These are phyloP conservation scores for Umimayanthus kanabou DNA, from an alignment of 92 coral and sea anemone genomes.

Conservation along the genomic window DNA sequence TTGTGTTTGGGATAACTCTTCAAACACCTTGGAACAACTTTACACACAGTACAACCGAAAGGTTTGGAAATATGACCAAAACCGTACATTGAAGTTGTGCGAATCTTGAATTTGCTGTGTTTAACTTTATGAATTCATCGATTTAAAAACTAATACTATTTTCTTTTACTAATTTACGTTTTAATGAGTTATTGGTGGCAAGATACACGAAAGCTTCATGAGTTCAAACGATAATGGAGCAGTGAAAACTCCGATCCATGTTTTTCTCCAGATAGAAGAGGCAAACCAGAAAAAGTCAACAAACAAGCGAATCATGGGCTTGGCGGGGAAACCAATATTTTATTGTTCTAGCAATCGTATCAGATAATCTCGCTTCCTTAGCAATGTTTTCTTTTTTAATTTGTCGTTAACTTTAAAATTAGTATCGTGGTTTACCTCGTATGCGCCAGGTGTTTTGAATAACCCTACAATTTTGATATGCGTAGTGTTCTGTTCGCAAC, in stretches of 20 bases:
- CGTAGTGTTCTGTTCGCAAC: neutral
- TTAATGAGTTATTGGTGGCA: neutral
- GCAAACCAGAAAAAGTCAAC: neutral
- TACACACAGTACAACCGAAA: neutral
- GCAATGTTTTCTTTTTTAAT: neutral
- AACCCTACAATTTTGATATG: neutral
- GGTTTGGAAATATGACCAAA: neutral
- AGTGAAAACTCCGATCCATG: neutral
- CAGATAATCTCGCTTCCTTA: neutral
- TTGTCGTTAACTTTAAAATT: neutral
- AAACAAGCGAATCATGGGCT: neutral
- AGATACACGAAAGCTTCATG: neutral
- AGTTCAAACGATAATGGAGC: neutral
- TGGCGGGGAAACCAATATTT: constrained; percentile 10
- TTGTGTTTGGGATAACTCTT: no score
- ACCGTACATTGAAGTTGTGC: neutral
- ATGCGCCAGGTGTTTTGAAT: neutral
- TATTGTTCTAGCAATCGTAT: neutral
- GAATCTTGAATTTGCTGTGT: neutral
- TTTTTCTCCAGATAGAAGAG: neutral
- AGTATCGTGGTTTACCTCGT: neutral
- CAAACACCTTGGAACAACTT: neutral
- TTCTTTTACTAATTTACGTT: neutral
- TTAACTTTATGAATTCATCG: no score
- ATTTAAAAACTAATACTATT: neutral